Base-by-base conservation (phyloP, 2,797 vertebrate genomes). In the Lycodopsis pacificus region DNA sequence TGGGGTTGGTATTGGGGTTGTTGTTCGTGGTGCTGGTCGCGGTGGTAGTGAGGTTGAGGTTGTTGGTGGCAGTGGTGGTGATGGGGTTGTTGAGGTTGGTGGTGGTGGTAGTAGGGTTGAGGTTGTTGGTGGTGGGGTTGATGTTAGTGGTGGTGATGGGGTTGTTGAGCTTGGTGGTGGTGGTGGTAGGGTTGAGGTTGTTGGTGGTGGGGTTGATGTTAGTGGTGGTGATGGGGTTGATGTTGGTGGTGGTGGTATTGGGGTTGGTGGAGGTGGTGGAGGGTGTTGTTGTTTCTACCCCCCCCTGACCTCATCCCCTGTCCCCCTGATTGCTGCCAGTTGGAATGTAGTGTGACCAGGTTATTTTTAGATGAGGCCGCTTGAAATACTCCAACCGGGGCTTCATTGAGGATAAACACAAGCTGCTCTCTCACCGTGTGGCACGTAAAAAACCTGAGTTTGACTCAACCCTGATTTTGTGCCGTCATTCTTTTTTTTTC, bases 311-410 rank as follows among this genome's bases (percentile, higher is more conserved):
- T 82, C 62, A 12, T 58, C 67, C 82, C 82, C 87, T 89, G 91
- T 89, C 89, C 89, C 92, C 94, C 89, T 93, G 77, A 93, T 95
- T 93, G 90, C 89, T 79, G 92, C 46, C 74, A 80, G 75, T 8
- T 78, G 95, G 95, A 96, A 96, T 95, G 94, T 93, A 93, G 95
- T 96, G 96, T 91, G 95, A 96, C 96, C 82, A 9, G 70, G 83
- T 95, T 99, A 98, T 99, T 97, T 97, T 96, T 98, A 98, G 96
- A 94, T 61, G 11, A 70, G 91, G 87, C 89, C 83, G 91, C 95
- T 97, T 96, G 94, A 96, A 95, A 96, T 91, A 89, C 84, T 92
- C 90, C 71, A 62, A 86, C 80, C 82, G 85, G 79, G 90, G 94
- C 95, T 96, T 95, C 95, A 96, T 95, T 96, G 92, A 97, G 91